Evolutionary conservation across 23 tunicate genomes (phyloP).

Genomic region (Aplidium turbinatum): DNA sequence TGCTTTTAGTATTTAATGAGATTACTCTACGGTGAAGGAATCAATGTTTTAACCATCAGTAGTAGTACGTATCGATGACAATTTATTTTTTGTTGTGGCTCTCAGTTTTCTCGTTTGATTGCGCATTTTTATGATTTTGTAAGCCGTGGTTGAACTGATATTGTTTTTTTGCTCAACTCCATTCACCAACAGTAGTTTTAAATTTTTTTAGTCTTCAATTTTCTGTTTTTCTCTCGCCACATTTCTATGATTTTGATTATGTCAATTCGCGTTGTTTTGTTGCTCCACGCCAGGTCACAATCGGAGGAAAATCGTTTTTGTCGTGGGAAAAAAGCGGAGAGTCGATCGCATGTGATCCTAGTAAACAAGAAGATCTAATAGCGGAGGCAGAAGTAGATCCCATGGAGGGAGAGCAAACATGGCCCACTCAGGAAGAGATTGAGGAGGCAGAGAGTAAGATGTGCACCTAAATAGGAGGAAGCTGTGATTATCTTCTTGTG

Average conservation of each 20-base stretch:
- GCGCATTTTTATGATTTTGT: too few relatives aligned
- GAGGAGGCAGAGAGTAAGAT: slow-evolving; percentile 69
- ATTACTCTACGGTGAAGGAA: too few relatives aligned
- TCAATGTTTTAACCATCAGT: too few relatives aligned
- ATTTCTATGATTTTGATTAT: not conserved
- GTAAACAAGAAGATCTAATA: slow-evolving; percentile 38
- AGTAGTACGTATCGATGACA: too few relatives aligned
- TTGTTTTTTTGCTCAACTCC: too few relatives aligned
- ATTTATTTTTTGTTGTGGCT: too few relatives aligned
- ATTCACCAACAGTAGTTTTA: too few relatives aligned
- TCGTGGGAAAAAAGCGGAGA: slow-evolving; percentile 15
- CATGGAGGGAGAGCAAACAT: slow-evolving; percentile 95
- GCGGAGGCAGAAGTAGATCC: slow-evolving; percentile 89
- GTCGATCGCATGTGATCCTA: slow-evolving; percentile 38
- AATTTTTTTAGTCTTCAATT: not conserved
- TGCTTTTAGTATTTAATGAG: too few relatives aligned
- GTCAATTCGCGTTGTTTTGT: not conserved
- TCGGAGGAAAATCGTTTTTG: slow-evolving; percentile 32
- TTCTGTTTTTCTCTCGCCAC: not conserved
- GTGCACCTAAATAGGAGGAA: too few relatives aligned
- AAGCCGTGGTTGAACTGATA: too few relatives aligned
- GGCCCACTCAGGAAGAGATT: slow-evolving; percentile 97
- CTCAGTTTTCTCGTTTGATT: too few relatives aligned
- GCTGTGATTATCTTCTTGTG: too few relatives aligned
- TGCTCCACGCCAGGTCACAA: slow-evolving; percentile 15